Conservation (phyloP, 2,113 vertebrate genomes). For the Burhinus oedicnemus region DNA sequence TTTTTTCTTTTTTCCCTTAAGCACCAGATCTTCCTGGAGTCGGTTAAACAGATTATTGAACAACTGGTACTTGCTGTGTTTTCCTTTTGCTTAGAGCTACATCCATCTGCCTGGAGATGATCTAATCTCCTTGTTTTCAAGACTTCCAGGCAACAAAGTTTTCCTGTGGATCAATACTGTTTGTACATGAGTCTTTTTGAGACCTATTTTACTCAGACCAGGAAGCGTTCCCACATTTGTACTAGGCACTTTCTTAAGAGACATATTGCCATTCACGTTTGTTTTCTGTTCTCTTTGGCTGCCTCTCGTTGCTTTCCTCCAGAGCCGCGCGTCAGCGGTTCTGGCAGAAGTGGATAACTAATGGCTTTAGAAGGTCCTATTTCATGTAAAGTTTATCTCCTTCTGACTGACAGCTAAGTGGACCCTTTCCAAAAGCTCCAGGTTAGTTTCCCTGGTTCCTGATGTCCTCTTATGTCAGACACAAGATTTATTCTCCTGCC, state of each 20-base stretch:
- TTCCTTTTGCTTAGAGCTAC: not conserved
- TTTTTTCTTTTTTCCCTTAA: not conserved
- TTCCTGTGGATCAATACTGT: not conserved
- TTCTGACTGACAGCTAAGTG: slow-evolving; percentile 50
- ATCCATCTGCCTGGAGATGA: not conserved
- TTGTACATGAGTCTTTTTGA: not conserved
- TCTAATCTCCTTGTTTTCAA: not conserved
- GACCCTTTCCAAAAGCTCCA: slow-evolving; percentile 51
- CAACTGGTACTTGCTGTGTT: not conserved
- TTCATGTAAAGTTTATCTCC: slow-evolving; percentile 58
- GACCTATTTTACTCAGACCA: not conserved
- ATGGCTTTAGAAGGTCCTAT: slow-evolving; percentile 37
- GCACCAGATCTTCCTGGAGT: not conserved
- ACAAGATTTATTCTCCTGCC: slow-evolving; percentile 56
- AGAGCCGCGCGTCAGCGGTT: slow-evolving; percentile 8
- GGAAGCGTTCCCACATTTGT: not conserved
- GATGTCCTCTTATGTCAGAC: slow-evolving; percentile 44
- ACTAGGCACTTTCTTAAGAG: not conserved
- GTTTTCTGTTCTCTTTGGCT: slow-evolving; percentile 65
- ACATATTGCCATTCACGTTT: slow-evolving; percentile 2
- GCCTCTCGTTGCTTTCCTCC: slow-evolving; percentile 26
- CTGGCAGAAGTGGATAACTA: slow-evolving; percentile 40
- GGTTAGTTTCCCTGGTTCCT: slow-evolving; percentile 4
- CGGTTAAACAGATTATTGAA: not conserved
- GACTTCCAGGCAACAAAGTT: not conserved